Percentiles rank a stretch among this genome's conserved stretches.
Evolutionary conservation across 2,888 invertebrate species (phyloP).

Genomic region (Tanypteryx hageni): DNA sequence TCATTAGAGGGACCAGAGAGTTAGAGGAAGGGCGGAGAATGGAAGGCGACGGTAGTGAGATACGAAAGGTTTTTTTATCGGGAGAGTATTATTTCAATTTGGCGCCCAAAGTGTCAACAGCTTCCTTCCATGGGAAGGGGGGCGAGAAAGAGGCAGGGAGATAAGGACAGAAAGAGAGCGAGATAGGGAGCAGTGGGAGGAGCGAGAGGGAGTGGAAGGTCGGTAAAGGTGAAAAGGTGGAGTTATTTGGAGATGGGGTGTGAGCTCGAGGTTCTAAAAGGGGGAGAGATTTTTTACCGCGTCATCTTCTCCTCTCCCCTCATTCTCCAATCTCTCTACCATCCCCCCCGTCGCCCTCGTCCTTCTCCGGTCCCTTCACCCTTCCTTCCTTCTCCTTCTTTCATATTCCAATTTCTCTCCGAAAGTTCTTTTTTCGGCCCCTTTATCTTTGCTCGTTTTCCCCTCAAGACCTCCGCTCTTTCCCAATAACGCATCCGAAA

Average conservation of each 20-base stretch:
- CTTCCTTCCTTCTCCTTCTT: not conserved
- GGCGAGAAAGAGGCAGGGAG: not conserved
- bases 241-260: no score
- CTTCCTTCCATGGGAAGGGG: not conserved
- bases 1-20: not conserved
- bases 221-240: no score
- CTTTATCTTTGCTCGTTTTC: not conserved
- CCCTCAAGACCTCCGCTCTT: conserved; percentile 12
- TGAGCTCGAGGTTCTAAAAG: no score
- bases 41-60: not conserved
- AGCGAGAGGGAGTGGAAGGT: no score
- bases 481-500: conserved; percentile 47
- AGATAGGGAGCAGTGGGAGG: not conserved
- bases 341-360: not conserved
- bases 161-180: not conserved
- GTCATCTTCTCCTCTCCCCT: conserved; percentile 42
- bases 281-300: not conserved
- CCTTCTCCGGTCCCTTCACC: not conserved
- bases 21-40: not conserved
- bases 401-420: conserved; percentile 50
- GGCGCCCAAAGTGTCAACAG: conserved; percentile 19
- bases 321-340: not conserved
- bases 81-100: conserved; percentile 11
- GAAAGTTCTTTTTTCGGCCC: conserved; percentile 6
- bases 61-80: not conserved